Conservation (phyloP, 2,888 invertebrate species). For the Cheilosia impressa region DNA sequence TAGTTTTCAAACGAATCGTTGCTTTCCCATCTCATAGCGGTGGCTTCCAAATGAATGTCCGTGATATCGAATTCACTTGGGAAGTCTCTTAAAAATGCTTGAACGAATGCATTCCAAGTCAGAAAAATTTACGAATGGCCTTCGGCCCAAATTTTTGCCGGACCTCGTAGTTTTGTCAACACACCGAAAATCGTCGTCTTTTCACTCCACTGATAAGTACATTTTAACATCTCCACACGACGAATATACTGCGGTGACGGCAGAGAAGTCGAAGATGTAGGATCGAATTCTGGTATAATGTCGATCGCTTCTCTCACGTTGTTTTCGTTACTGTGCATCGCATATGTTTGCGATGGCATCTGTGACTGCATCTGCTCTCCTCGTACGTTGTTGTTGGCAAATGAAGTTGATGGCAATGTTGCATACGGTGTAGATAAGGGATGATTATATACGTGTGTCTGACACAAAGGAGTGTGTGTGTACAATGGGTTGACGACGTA, state of each 20-base stretch:
- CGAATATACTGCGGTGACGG: not conserved
- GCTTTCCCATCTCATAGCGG: not conserved
- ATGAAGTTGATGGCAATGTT: not conserved
- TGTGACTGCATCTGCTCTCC: conserved; percentile 4
- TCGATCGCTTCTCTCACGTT: conserved; percentile 2
- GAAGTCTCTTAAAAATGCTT: not conserved
- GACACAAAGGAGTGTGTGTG: not conserved
- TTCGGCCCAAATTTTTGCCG: conserved; percentile 1
- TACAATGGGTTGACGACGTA: not conserved
- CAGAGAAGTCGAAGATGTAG: too few relatives aligned
- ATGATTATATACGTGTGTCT: not conserved
- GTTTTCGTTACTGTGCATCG: conserved; percentile 1
- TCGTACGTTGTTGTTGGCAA: not conserved
- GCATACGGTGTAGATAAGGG: not conserved
- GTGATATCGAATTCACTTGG: not conserved
- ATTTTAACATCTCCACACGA: too few relatives aligned
- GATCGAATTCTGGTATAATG: conserved; percentile 2
- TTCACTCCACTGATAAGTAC: not conserved
- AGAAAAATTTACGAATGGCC: conserved; percentile 7
- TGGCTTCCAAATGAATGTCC: conserved; percentile 2
- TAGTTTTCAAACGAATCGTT: conserved; percentile 12
- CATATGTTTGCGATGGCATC: not conserved
- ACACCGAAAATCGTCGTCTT: not conserved
- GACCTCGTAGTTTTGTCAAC: not conserved
- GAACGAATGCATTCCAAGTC: not conserved